phyloP scores from a whole-genome alignment of 2,888 invertebrate species.

The Trichopoda pennipes region DNA sequence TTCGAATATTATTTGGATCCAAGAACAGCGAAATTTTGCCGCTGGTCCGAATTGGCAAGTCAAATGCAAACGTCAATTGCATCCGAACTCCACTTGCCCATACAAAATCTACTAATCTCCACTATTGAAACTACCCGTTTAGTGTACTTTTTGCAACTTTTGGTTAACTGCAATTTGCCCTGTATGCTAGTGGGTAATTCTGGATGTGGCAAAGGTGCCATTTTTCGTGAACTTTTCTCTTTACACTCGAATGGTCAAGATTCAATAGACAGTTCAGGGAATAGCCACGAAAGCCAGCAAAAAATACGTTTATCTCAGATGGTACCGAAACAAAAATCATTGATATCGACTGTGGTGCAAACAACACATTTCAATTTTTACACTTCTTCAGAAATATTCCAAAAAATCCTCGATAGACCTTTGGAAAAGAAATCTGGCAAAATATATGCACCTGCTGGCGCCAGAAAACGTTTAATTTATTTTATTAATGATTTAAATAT shows the following conservation, averaged over 20 bases:
- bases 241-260: slow-evolving; percentile 74
- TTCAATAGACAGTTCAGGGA: slow-evolving; percentile 84
- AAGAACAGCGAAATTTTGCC: slow-evolving; percentile 90
- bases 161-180: slow-evolving; percentile 89
- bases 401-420: slow-evolving; percentile 93
- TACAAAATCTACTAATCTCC: slow-evolving; percentile 91
- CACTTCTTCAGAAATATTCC: slow-evolving; percentile 94
- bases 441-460: slow-evolving; percentile 94
- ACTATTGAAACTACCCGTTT: slow-evolving; percentile 94
- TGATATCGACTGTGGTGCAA: slow-evolving; percentile 74
- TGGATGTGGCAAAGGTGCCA: slow-evolving; percentile 95
- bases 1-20: slow-evolving; percentile 95
- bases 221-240: slow-evolving; percentile 87
- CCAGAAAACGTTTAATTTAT: slow-evolving; percentile 89
- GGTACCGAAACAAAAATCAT: slow-evolving; percentile 79
- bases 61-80: slow-evolving; percentile 81
- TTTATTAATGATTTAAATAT: slow-evolving; percentile 98
- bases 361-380: slow-evolving; percentile 89
- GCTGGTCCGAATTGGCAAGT: slow-evolving; percentile 88
- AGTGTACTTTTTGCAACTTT: slow-evolving; percentile 92
- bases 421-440: slow-evolving; percentile 97
- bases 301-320: slow-evolving; percentile 33
- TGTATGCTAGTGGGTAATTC: slow-evolving; percentile 95
- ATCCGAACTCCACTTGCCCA: slow-evolving; percentile 89
- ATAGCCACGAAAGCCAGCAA: slow-evolving; percentile 82